Conservation (phyloP, 1,140 invertebrate species). For the Diabrotica undecimpunctata region DNA sequence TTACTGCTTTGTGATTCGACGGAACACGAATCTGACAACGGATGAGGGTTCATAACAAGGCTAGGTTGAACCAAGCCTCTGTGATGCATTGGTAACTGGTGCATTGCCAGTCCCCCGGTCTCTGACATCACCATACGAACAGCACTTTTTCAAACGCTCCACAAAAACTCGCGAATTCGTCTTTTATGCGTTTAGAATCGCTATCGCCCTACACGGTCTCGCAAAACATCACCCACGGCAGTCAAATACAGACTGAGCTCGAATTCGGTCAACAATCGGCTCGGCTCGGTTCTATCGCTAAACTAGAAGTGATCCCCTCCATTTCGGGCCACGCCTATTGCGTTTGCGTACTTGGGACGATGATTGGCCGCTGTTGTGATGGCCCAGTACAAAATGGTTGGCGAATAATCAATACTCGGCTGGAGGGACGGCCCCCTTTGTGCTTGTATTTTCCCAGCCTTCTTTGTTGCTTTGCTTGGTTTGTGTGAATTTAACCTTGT, state of each 20-base stretch:
- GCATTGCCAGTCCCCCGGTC: constrained; percentile 56
- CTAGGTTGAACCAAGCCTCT: constrained; percentile 56
- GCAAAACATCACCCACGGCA: not conserved
- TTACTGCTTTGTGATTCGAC: constrained; percentile 46
- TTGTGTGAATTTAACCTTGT: constrained; percentile 28
- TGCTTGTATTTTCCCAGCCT: constrained; percentile 16
- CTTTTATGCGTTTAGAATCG: not conserved
- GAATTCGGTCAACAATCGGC: constrained; percentile 16
- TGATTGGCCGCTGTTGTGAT: constrained; percentile 38
- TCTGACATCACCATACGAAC: constrained; percentile 58
- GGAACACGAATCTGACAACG: constrained; percentile 45
- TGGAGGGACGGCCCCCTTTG: constrained; percentile 21
- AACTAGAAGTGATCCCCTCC: constrained; percentile 19
- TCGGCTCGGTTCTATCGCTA: constrained; percentile 24
- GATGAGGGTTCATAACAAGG: constrained; percentile 57
- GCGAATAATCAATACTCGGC: constrained; percentile 43
- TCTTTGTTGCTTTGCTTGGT: constrained; percentile 26
- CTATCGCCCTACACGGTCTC: not conserved
- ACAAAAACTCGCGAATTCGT: not conserved
- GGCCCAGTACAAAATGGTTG: constrained; percentile 47
- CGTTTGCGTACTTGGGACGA: constrained; percentile 21
- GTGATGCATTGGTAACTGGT: constrained; percentile 56
- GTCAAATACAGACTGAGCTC: not conserved
- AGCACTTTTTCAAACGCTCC: constrained; percentile 31
- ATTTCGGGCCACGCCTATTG: constrained; percentile 32